Base-by-base conservation (phyloP, 2,888 invertebrate genomes). In the Cyclophora punctaria region DNA sequence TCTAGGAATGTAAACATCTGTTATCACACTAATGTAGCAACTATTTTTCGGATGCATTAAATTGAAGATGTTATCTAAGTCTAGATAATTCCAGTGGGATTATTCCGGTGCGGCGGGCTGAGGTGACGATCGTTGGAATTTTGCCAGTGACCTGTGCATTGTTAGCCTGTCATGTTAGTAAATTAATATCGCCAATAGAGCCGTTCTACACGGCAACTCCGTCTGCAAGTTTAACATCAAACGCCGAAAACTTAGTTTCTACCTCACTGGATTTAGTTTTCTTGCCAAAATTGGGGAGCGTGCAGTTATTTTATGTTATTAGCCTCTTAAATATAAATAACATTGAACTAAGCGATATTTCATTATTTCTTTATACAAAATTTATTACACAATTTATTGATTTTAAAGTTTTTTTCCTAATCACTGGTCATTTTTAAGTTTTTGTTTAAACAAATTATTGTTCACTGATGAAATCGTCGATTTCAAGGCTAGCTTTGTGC, bases 101-200 rank as follows among this genome's bases (percentile, higher is more conserved):
- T 67, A 62, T 67, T 63, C 50, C 58, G 66, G 47, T 45, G 51
- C 58, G 59, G 65, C 60, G 66, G 60, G 60, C 56, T 60, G 60
- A 69, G 67, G 66, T 64, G 62, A 66, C 55, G 66, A 64, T 66
- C 64, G 67, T 66, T 82, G 83, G 83, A 75, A 71, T 72, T 66
- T 70, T 76, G 84, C 84, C 84, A 83, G 72, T 67, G 67, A 63
- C 66, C 66, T 67, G 68, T 75, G 80, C 76, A 78, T 78, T 78
- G 81, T 79, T 74, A 73, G 71, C 62, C 65, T 56, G 73, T 69
- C 73, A 75, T 77, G 78, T 77, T 75, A 76, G 75, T 83, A 78
- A 82, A 83, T 83, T 83, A 83, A 83, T 83, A 83, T 78, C 72
- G 69, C 68, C 78, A 74, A 73, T 78, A 71, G 67, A 74, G 70